These are phyloP conservation scores for Gambusia holbrooki DNA, from an alignment of 2,113 vertebrate species.

Conservation along the genomic window DNA sequence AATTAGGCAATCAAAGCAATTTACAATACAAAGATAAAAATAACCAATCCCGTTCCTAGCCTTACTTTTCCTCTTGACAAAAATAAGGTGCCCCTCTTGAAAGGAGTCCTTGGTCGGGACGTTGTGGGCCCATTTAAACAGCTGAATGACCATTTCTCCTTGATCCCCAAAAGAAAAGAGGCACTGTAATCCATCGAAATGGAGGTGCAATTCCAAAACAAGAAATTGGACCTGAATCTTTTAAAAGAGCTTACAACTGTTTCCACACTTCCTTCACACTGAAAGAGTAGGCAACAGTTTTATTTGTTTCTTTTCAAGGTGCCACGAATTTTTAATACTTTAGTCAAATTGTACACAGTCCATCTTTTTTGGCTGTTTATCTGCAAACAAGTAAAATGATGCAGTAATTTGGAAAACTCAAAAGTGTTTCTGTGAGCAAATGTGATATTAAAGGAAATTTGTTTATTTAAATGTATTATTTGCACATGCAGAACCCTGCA, in stretches of 20 bases:
- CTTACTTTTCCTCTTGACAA: background rate
- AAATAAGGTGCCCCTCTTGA: background rate
- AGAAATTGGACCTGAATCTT: background rate
- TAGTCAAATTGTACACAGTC: background rate
- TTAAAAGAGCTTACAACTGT: slow-evolving; percentile 5
- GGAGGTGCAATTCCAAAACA: background rate
- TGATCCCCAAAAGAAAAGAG: slow-evolving; percentile 1
- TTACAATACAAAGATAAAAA: background rate
- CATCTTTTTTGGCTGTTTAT: slow-evolving; percentile 38
- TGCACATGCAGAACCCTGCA: background rate
- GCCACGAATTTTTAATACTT: background rate
- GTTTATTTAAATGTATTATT: too few relatives aligned
- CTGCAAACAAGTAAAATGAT: slow-evolving; percentile 8
- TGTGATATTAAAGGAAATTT: slow-evolving; percentile 8
- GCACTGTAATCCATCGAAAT: background rate
- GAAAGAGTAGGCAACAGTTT: slow-evolving; percentile 9
- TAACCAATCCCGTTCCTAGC: background rate
- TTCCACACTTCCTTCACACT: slow-evolving; percentile 1
- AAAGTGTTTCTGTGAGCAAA: slow-evolving; percentile 30
- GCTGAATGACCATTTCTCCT: background rate
- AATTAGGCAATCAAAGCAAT: background rate
- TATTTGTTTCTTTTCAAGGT: background rate
- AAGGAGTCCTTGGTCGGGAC: background rate
- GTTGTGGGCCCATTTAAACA: background rate
- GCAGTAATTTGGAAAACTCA: slow-evolving; percentile 15